phyloP scores from a whole-genome alignment of 2,888 invertebrate species.

The Aleiodes leptofemur region DNA sequence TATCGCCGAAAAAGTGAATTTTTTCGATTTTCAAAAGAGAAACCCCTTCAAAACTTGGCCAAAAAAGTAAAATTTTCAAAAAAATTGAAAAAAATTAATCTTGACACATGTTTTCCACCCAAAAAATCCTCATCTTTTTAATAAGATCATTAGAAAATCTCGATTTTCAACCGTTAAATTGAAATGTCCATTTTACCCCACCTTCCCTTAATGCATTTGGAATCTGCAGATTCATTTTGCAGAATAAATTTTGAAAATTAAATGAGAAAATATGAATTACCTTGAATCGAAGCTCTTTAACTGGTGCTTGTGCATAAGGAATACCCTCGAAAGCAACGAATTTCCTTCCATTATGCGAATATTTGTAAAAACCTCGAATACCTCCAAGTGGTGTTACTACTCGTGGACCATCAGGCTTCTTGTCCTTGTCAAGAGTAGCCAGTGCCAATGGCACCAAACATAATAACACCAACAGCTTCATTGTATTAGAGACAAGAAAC shows the following conservation, averaged over 20 bases:
- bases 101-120: too few relatives aligned
- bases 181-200: too few relatives aligned
- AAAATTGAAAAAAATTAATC: too few relatives aligned
- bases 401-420: conserved; percentile 52
- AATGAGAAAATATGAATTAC: conserved; percentile 51
- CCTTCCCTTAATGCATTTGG: too few relatives aligned
- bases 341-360: conserved; percentile 61
- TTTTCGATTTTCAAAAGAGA: too few relatives aligned
- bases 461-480: conserved; percentile 50
- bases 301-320: conserved; percentile 67
- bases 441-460: conserved; percentile 51
- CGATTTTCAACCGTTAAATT: too few relatives aligned
- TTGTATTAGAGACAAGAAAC: conserved; percentile 3
- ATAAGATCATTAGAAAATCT: too few relatives aligned
- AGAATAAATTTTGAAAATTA: background rate
- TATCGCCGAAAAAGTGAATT: too few relatives aligned
- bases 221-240: too few relatives aligned
- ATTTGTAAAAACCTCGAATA: conserved; percentile 62
- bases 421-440: conserved; percentile 46
- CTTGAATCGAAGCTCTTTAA: conserved; percentile 66
- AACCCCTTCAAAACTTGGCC: too few relatives aligned
- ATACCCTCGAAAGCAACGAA: conserved; percentile 68
- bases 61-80: too few relatives aligned
- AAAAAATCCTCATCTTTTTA: too few relatives aligned
- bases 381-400: conserved; percentile 62